Evolutionary conservation across 2,888 invertebrate genomes (phyloP).

Genomic region (Meiosimyza platycephala): DNA sequence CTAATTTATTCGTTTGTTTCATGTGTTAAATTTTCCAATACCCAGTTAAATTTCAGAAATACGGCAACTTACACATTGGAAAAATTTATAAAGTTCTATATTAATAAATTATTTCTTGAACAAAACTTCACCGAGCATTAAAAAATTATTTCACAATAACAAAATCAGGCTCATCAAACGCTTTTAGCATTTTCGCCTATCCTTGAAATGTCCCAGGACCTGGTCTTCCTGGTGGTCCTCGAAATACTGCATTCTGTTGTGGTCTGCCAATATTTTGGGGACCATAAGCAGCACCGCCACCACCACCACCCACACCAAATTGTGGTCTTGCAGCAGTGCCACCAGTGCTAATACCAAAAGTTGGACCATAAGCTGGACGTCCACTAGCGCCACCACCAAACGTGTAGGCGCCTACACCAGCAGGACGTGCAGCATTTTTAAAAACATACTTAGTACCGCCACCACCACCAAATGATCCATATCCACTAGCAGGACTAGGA

Average conservation of each 20-base stretch:
- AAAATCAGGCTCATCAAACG: no score
- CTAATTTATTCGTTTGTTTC: no score
- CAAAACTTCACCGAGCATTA: no score
- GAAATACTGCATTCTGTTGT: constrained; percentile 24
- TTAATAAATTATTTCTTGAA: no score
- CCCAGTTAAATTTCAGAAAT: no score
- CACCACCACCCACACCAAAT: not conserved
- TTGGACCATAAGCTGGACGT: constrained; percentile 46
- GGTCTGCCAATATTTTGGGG: constrained; percentile 5
- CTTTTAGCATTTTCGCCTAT: not conserved
- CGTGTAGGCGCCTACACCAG: constrained; percentile 44
- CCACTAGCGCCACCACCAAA: constrained; percentile 47
- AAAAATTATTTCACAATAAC: no score
- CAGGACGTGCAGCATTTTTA: constrained; percentile 16
- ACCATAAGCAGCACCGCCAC: not conserved
- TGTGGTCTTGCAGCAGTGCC: constrained; percentile 40
- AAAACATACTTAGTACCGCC: not conserved
- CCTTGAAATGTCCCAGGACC: constrained; percentile 17
- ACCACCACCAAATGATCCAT: not conserved
- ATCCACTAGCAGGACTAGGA: not conserved
- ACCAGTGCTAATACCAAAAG: constrained; percentile 43
- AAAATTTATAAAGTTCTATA: no score
- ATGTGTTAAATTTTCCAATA: no score
- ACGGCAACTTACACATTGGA: no score
- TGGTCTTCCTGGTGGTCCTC: constrained; percentile 14